Evolutionary conservation across 2,797 vertebrate genomes (phyloP).

Genomic region (Podarcis siculus): DNA sequence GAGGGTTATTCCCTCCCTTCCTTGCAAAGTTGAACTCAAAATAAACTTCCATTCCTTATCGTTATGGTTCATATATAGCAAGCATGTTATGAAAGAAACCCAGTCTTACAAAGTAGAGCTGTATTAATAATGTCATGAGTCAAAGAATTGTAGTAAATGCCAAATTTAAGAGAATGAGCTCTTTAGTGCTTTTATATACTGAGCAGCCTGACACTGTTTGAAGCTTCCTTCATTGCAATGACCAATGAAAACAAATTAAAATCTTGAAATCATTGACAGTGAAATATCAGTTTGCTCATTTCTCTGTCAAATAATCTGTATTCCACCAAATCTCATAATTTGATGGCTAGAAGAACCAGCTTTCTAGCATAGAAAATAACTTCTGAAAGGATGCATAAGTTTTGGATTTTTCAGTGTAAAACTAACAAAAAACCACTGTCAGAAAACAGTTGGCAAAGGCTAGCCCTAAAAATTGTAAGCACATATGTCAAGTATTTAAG

Average conservation of each 20-base stretch:
- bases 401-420: neutral
- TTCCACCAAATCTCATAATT: neutral
- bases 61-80: neutral
- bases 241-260: too few relatives aligned
- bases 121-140: neutral
- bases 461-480: neutral
- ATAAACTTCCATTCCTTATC: neutral
- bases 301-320: neutral
- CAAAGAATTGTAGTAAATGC: neutral
- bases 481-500: neutral
- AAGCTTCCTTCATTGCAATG: too few relatives aligned
- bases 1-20: neutral
- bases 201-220: neutral
- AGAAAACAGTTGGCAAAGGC: neutral
- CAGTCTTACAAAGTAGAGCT: neutral
- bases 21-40: neutral
- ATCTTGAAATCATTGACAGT: too few relatives aligned
- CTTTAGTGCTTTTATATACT: neutral
- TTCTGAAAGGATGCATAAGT: neutral
- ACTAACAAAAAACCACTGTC: neutral
- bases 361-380: neutral
- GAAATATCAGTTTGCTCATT: neutral
- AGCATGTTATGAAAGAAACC: neutral
- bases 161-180: neutral
- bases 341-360: neutral